Conservation (phyloP, 2,797 vertebrate genomes). For the Sebastes umbrosus region DNA sequence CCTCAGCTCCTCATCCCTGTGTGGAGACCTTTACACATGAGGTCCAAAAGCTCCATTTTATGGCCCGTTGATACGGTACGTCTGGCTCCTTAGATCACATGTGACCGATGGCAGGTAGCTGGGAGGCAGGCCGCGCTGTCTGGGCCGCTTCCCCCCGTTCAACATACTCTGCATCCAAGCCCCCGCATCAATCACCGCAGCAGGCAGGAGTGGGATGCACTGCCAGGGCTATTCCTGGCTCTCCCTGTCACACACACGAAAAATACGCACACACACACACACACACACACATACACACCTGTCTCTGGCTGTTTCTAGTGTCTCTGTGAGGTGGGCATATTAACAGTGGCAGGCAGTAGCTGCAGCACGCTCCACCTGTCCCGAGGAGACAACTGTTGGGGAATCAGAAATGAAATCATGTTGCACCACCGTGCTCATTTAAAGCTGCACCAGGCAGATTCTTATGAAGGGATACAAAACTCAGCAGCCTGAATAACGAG, state of each 20-base stretch:
- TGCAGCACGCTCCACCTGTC: slow-evolving; percentile 59
- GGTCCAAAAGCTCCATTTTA: background rate
- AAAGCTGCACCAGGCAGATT: slow-evolving; percentile 9
- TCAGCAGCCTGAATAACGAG: background rate
- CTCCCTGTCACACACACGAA: slow-evolving; percentile 14
- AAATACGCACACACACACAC: background rate
- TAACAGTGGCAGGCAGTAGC: slow-evolving; percentile 63
- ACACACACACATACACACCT: slow-evolving; percentile 22
- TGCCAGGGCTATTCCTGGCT: slow-evolving; percentile 62
- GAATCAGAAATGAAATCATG: slow-evolving; percentile 40
- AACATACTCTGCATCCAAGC: slow-evolving; percentile 36
- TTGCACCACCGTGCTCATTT: slow-evolving; percentile 19
- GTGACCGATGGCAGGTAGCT: slow-evolving; percentile 53
- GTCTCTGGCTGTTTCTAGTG: slow-evolving; percentile 42
- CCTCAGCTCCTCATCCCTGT: background rate
- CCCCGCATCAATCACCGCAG: slow-evolving; percentile 58
- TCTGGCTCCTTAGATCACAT: slow-evolving; percentile 23
- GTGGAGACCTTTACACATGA: background rate
- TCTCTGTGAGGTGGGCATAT: slow-evolving; percentile 50
- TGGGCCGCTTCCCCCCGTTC: slow-evolving; percentile 23
- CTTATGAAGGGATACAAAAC: slow-evolving; percentile 4
- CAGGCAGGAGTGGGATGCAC: slow-evolving; percentile 41
- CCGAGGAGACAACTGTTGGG: slow-evolving; percentile 44
- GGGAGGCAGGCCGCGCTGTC: slow-evolving; percentile 24
- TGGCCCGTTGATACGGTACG: background rate